phyloP scores from a whole-genome alignment of 2,888 invertebrate genomes.

The Holacanthella duospinosa region DNA sequence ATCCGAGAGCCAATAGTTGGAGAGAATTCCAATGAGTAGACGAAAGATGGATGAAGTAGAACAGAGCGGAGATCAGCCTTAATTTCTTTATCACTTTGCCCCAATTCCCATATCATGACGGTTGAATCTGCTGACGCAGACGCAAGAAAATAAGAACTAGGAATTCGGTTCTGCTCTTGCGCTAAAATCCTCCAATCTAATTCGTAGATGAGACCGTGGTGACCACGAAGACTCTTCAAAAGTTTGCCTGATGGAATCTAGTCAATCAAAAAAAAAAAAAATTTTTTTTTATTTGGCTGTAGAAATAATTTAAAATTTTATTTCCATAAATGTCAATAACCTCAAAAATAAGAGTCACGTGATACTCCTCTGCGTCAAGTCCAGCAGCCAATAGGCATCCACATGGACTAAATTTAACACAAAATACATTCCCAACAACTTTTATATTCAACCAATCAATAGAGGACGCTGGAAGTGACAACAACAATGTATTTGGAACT shows the following conservation, averaged over 20 bases:
- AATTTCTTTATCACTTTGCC: conserved; percentile 15
- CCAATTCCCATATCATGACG: conserved; percentile 49
- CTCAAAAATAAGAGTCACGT: conserved; percentile 47
- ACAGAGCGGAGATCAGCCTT: conserved; percentile 41
- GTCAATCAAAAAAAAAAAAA: not conserved
- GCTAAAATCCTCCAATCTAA: conserved; percentile 48
- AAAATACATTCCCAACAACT: conserved; percentile 46
- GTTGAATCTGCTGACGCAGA: conserved; percentile 61
- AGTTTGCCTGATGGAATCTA: conserved; percentile 33
- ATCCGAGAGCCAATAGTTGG: conserved; percentile 45
- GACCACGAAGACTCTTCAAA: conserved; percentile 46
- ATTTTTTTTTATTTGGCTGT: not conserved
- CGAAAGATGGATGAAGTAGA: conserved; percentile 58
- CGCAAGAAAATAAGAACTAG: conserved; percentile 41
- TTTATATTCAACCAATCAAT: conserved; percentile 33
- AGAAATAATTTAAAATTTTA: too few species aligned
- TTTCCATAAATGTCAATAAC: conserved; percentile 40
- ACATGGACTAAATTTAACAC: conserved; percentile 46
- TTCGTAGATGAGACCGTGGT: conserved; percentile 56
- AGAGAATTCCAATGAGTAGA: conserved; percentile 54
- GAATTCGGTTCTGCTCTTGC: not conserved
- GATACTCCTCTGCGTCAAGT: conserved; percentile 45
- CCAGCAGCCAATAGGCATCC: conserved; percentile 50
- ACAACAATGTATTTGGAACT: conserved; percentile 48
- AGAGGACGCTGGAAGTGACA: conserved; percentile 40